Evolutionary conservation across 53 echinoderm and acorn worm species (phyloP).

Genomic region (Mesocentrotus franciscanus): DNA sequence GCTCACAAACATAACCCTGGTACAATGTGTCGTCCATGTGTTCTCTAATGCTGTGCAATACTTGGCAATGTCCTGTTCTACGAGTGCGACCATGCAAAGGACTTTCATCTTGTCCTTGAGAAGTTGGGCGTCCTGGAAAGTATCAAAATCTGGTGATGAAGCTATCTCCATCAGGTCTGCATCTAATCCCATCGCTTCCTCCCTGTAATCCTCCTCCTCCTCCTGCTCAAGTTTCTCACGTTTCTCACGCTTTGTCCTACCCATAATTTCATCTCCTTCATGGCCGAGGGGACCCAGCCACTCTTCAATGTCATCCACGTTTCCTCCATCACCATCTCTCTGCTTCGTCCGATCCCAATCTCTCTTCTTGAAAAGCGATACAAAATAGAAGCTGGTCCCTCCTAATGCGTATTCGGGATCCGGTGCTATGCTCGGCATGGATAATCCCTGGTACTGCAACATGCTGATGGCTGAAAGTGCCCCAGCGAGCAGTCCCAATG

Average conservation of each 20-base stretch:
- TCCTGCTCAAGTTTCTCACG: neutral
- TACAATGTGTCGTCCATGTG: slow-evolving; percentile 82
- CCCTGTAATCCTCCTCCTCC: neutral
- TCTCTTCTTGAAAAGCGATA: slow-evolving; percentile 24
- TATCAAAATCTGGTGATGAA: slow-evolving; percentile 70
- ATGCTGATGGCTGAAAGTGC: slow-evolving; percentile 17
- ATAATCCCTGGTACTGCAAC: slow-evolving; percentile 10
- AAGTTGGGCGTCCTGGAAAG: slow-evolving; percentile 67
- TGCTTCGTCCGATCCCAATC: neutral
- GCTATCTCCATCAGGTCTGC: neutral
- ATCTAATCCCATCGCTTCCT: neutral
- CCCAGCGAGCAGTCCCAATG: slow-evolving; percentile 30
- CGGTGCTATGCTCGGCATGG: neutral
- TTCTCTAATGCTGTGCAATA: slow-evolving; percentile 64
- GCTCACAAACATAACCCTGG: slow-evolving; percentile 72
- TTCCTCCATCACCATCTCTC: neutral
- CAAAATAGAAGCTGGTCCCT: slow-evolving; percentile 62
- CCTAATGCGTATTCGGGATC: slow-evolving; percentile 21
- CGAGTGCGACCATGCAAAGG: slow-evolving; percentile 75
- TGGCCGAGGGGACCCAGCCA: neutral
- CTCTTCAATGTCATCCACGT: neutral
- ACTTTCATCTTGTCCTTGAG: slow-evolving; percentile 70
- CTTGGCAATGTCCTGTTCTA: slow-evolving; percentile 2
- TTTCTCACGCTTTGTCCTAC: neutral
- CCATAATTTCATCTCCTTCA: neutral